These are phyloP conservation scores for Eueides isabella DNA, from an alignment of 1,140 invertebrate genomes.

Conservation along the genomic window DNA sequence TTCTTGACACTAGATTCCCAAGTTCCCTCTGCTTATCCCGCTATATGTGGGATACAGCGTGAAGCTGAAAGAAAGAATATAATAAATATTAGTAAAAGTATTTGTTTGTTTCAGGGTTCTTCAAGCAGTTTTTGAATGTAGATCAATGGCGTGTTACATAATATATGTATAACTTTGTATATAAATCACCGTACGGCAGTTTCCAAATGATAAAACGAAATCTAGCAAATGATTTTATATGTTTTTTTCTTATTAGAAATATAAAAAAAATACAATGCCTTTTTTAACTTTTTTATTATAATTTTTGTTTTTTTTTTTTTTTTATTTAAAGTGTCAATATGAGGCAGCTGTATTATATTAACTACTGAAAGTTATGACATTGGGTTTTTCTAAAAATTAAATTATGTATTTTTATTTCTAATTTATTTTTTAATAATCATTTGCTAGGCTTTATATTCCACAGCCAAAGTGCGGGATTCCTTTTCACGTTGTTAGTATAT, in stretches of 20 bases:
- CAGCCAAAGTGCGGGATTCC: slow-evolving; percentile 4
- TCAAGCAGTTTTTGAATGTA: slow-evolving; percentile 38
- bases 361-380: too few species aligned
- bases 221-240: not conserved
- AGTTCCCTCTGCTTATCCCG: too few species aligned
- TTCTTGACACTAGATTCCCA: too few species aligned
- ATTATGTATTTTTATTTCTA: not conserved
- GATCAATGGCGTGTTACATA: slow-evolving; percentile 50
- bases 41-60: too few species aligned
- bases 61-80: too few species aligned
- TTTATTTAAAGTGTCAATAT: too few species aligned
- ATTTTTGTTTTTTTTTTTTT: too few species aligned
- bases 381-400: too few species aligned
- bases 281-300: too few species aligned
- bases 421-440: not conserved
- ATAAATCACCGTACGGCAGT: slow-evolving; percentile 32
- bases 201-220: not conserved
- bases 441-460: not conserved
- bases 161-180: slow-evolving; percentile 51
- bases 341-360: too few species aligned
- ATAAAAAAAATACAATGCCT: not conserved
- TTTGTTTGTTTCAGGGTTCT: slow-evolving; percentile 42
- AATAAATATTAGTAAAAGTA: too few species aligned
- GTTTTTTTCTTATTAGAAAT: not conserved
- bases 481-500: slow-evolving; percentile 8